Conservation (phyloP, 2,113 vertebrate species). For the Odocoileus hemionus region DNA sequence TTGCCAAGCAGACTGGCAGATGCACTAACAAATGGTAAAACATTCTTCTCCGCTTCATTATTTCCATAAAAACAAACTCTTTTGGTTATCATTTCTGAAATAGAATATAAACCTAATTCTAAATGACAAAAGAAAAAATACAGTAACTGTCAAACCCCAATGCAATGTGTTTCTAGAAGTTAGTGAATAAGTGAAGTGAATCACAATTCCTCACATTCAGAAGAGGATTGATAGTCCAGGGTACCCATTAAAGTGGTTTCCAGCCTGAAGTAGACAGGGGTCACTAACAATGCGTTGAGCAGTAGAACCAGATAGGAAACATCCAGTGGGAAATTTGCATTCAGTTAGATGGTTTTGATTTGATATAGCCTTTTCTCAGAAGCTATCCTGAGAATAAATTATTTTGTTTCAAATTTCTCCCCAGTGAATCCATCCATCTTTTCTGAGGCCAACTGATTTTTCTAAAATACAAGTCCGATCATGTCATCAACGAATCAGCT, state of each 20-base stretch:
- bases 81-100: constrained; percentile 36
- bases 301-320: constrained; percentile 5
- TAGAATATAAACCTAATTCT: not conserved
- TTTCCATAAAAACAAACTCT: constrained; percentile 40
- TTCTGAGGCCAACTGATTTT: not conserved
- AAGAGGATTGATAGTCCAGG: not conserved
- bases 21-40: constrained; percentile 46
- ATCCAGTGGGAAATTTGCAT: not conserved
- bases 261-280: not conserved
- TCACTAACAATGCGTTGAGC: constrained; percentile 12
- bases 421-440: not conserved
- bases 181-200: constrained; percentile 16
- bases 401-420: constrained; percentile 1
- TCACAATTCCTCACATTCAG: not conserved
- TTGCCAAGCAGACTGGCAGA: constrained; percentile 56
- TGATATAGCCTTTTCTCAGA: constrained; percentile 2
- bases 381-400: not conserved
- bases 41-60: constrained; percentile 28
- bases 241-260: constrained; percentile 7
- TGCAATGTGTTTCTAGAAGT: not conserved
- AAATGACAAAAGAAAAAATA: not conserved
- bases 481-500: not conserved
- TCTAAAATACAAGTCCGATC: not conserved
- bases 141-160: not conserved
- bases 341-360: constrained; percentile 45